Percentiles rank a stretch among this genome's conserved stretches.
Evolutionary conservation across 1,140 invertebrate species (phyloP).

Genomic region (Yoshiicerus persimilis): DNA sequence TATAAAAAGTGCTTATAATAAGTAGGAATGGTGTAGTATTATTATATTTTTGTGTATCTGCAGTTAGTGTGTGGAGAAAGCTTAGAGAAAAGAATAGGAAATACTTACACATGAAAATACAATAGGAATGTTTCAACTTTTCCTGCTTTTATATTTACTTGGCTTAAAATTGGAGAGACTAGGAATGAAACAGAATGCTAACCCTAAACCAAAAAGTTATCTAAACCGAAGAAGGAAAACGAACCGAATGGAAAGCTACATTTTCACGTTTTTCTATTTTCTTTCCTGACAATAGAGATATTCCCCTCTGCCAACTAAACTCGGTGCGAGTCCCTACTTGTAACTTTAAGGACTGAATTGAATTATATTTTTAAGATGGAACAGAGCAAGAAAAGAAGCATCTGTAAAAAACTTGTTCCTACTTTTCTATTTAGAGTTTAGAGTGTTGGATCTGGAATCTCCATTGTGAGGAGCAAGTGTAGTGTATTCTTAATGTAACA

Average conservation of each 20-base stretch:
- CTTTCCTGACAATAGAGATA: neutral
- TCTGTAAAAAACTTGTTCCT: neutral
- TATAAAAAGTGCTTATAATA: neutral
- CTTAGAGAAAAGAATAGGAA: neutral
- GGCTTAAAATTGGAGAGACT: neutral
- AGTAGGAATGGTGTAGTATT: neutral
- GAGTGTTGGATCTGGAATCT: no score
- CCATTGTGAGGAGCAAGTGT: no score
- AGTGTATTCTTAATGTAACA: neutral
- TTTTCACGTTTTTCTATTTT: neutral
- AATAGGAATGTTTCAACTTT: neutral
- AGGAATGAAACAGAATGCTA: neutral
- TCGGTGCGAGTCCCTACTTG: neutral
- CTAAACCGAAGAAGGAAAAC: neutral
- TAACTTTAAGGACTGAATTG: neutral
- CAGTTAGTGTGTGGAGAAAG: neutral
- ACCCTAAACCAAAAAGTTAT: neutral
- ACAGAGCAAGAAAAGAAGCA: neutral
- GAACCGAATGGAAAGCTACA: neutral
- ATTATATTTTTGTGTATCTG: neutral
- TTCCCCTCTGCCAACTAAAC: neutral
- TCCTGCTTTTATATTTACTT: neutral
- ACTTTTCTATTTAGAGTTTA: neutral
- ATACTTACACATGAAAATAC: neutral
- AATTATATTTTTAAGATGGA: neutral